A percentile compares a stretch with the other conserved stretches of the same genome.
Evolutionary conservation across 2,888 invertebrate genomes (phyloP).

Genomic region (Aproaerema taeniolella): DNA sequence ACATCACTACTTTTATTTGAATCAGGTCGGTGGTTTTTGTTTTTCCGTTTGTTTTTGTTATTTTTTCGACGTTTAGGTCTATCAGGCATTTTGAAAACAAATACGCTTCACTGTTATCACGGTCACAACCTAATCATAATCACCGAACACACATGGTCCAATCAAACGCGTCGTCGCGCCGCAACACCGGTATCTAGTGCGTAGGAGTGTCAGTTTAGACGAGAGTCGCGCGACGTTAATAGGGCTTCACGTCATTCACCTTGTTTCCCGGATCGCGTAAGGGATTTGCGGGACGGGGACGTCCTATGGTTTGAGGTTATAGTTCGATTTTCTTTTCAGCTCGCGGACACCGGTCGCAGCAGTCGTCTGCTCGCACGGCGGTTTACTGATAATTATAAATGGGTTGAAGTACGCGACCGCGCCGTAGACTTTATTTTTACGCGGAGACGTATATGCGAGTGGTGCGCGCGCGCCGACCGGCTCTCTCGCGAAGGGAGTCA

Average conservation of each 20-base stretch:
- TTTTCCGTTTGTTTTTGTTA: slow-evolving; percentile 68
- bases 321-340: slow-evolving; percentile 55
- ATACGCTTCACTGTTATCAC: slow-evolving; percentile 58
- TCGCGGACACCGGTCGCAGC: slow-evolving; percentile 60
- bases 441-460: slow-evolving; percentile 69
- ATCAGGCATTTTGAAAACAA: slow-evolving; percentile 57
- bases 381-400: slow-evolving; percentile 78
- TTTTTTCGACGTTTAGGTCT: slow-evolving; percentile 62
- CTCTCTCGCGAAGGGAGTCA: slow-evolving; percentile 55
- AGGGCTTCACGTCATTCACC: slow-evolving; percentile 43
- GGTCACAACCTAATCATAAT: slow-evolving; percentile 48
- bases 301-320: slow-evolving; percentile 44
- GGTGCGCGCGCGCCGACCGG: slow-evolving; percentile 48
- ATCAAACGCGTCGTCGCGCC: slow-evolving; percentile 38
- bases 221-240: slow-evolving; percentile 35
- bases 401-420: slow-evolving; percentile 71
- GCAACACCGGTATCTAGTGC: slow-evolving; percentile 49
- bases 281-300: slow-evolving; percentile 44
- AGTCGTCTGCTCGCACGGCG: slow-evolving; percentile 69
- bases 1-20: slow-evolving; percentile 36
- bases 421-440: slow-evolving; percentile 74
- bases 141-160: slow-evolving; percentile 48
- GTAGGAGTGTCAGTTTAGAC: slow-evolving; percentile 49
- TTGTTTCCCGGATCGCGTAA: slow-evolving; percentile 34
- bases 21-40: slow-evolving; percentile 48